phyloP scores from a whole-genome alignment of 1,140 invertebrate species.

The Trichogramma pretiosum region DNA sequence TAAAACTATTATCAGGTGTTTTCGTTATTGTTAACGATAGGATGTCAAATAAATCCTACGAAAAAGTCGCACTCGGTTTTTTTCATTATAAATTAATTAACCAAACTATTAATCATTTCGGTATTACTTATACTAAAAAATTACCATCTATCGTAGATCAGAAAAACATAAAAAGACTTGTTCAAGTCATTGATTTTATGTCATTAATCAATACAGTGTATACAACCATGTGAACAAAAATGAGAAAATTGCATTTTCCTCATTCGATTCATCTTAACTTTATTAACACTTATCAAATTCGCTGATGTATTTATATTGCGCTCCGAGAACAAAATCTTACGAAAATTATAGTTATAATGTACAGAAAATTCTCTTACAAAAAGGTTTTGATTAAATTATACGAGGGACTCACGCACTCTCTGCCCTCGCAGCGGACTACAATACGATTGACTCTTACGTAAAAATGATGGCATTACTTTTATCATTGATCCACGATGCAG shows the following conservation, averaged over 20 bases:
- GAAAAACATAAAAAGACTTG: slow-evolving; percentile 18
- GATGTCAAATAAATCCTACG: slow-evolving; percentile 7
- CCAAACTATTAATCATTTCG: slow-evolving; percentile 7
- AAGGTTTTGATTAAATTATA: slow-evolving; percentile 34
- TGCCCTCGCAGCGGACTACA: slow-evolving; percentile 33
- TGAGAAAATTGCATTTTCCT: slow-evolving; percentile 8
- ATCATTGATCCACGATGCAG: slow-evolving; percentile 12
- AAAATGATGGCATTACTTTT: slow-evolving; percentile 8
- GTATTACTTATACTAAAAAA: slow-evolving; percentile 15
- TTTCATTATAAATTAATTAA: slow-evolving; percentile 13
- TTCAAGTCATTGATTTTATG: slow-evolving; percentile 16
- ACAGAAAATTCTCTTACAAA: slow-evolving; percentile 43
- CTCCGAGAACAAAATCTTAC: slow-evolving; percentile 31
- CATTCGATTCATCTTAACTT: slow-evolving; percentile 8
- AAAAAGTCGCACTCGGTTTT: slow-evolving; percentile 17
- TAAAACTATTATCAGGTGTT: slow-evolving; percentile 5
- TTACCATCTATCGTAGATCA: slow-evolving; percentile 16
- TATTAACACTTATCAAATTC: not conserved
- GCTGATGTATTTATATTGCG: slow-evolving; percentile 22
- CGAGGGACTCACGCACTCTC: slow-evolving; percentile 30
- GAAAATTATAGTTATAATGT: slow-evolving; percentile 43
- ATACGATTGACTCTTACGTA: slow-evolving; percentile 21
- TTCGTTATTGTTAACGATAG: slow-evolving; percentile 11
- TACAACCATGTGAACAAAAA: slow-evolving; percentile 9
- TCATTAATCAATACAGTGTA: slow-evolving; percentile 18